A percentile compares a stretch with the other conserved stretches of the same genome.
Evolutionary conservation across 2,888 invertebrate species (phyloP).

Genomic region (Drosophila neonasuta): DNA sequence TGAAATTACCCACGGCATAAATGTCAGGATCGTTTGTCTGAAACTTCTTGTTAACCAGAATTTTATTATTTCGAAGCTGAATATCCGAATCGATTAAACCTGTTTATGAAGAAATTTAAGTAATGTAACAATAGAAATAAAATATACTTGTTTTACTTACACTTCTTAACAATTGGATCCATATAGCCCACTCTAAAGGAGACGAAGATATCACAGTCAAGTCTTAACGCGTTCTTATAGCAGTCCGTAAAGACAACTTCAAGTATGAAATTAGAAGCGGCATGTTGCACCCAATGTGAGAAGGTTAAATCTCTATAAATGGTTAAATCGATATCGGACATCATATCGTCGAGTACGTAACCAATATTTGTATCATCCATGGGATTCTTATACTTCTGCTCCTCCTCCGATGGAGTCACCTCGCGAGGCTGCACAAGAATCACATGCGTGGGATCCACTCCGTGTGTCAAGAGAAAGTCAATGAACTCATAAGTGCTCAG

Average conservation of each 20-base stretch:
- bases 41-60: conserved; percentile 61
- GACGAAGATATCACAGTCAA: conserved; percentile 76
- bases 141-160: conserved; percentile 36
- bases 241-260: conserved; percentile 57
- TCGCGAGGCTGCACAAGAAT: conserved; percentile 54
- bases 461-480: conserved; percentile 65
- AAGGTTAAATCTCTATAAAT: conserved; percentile 54
- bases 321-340: conserved; percentile 52
- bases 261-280: conserved; percentile 47
- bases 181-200: conserved; percentile 64
- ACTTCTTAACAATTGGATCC: neutral
- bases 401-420: neutral
- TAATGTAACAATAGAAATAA: neutral
- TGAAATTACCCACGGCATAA: conserved; percentile 68
- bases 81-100: conserved; percentile 49
- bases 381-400: conserved; percentile 51
- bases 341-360: conserved; percentile 56
- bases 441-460: conserved; percentile 42
- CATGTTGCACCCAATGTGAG: conserved; percentile 46
- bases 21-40: conserved; percentile 66
- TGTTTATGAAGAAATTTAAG: conserved; percentile 2
- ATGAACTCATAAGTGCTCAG: conserved; percentile 72
- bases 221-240: conserved; percentile 10
- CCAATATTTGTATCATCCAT: conserved; percentile 62
- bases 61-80: neutral